These are phyloP conservation scores for Pteria penguin DNA, from an alignment of 2,888 invertebrate species.

Conservation along the genomic window DNA sequence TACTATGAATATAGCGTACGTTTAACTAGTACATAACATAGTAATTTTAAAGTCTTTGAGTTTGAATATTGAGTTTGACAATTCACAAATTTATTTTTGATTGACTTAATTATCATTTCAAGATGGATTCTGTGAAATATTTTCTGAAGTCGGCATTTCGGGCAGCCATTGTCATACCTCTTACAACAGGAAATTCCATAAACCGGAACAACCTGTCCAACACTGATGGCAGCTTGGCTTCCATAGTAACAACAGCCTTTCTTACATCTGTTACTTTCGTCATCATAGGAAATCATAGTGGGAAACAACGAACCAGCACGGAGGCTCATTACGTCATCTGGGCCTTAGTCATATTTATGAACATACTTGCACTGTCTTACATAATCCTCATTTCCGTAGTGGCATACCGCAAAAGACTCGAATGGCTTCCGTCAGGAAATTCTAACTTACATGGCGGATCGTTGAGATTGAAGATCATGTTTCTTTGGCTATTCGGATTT, in stretches of 20 bases:
- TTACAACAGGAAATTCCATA: background rate
- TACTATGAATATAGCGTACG: too few species aligned
- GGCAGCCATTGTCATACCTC: background rate
- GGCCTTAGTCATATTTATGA: background rate
- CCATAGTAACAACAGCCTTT: background rate
- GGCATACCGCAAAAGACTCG: too few species aligned
- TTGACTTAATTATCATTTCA: too few species aligned
- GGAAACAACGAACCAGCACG: background rate
- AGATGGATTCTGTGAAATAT: too few species aligned
- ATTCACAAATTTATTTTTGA: too few species aligned
- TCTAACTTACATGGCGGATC: background rate
- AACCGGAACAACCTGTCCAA: background rate
- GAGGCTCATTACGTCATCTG: background rate
- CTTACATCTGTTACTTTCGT: background rate
- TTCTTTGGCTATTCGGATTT: background rate
- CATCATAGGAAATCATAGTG: background rate
- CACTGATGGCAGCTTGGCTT: background rate
- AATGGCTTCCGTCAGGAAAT: too few species aligned
- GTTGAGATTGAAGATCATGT: background rate
- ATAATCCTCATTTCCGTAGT: background rate
- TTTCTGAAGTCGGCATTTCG: too few species aligned
- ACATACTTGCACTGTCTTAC: background rate
- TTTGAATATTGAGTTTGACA: too few species aligned
- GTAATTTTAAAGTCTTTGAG: too few species aligned
- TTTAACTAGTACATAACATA: too few species aligned